Evolutionary conservation across 2,797 vertebrate species (phyloP).

Genomic region (Semaprochilodus insignis): DNA sequence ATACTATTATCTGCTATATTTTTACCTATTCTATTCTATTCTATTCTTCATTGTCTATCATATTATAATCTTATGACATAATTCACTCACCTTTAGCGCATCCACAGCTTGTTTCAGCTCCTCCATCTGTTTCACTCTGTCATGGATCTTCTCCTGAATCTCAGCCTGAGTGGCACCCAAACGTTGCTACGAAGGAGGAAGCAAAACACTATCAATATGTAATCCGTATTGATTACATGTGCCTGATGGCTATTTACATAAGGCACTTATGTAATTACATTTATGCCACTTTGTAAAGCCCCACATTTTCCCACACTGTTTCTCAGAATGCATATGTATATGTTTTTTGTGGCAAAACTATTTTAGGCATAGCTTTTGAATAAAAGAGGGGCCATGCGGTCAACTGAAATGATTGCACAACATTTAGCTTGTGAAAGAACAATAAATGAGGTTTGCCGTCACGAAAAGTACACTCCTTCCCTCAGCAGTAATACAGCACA

Average conservation of each 20-base stretch:
- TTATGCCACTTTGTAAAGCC: too few relatives aligned
- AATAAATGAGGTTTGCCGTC: slow-evolving; percentile 24
- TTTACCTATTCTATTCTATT: too few relatives aligned
- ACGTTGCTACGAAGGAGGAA: slow-evolving; percentile 71
- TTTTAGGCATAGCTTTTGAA: not conserved
- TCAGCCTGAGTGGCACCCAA: slow-evolving; percentile 84
- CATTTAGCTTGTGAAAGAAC: not conserved
- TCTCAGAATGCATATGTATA: not conserved
- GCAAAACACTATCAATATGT: not conserved
- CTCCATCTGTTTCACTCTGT: slow-evolving; percentile 85
- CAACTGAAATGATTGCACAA: slow-evolving; percentile 10
- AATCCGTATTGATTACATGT: not conserved
- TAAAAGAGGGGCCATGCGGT: not conserved
- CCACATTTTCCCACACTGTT: not conserved
- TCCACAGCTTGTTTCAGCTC: slow-evolving; percentile 84
- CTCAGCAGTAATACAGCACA: slow-evolving; percentile 27
- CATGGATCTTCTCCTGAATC: slow-evolving; percentile 85
- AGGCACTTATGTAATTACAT: too few relatives aligned
- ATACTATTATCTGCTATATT: too few relatives aligned
- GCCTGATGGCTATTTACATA: not conserved
- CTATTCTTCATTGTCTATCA: too few relatives aligned
- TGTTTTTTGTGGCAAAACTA: not conserved
- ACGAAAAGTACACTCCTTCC: slow-evolving; percentile 32
- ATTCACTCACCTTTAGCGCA: slow-evolving; percentile 77
- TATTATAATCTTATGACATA: too few relatives aligned